These are phyloP conservation scores for Glareola pratincola DNA, from an alignment of 2,113 vertebrate genomes.

Conservation along the genomic window DNA sequence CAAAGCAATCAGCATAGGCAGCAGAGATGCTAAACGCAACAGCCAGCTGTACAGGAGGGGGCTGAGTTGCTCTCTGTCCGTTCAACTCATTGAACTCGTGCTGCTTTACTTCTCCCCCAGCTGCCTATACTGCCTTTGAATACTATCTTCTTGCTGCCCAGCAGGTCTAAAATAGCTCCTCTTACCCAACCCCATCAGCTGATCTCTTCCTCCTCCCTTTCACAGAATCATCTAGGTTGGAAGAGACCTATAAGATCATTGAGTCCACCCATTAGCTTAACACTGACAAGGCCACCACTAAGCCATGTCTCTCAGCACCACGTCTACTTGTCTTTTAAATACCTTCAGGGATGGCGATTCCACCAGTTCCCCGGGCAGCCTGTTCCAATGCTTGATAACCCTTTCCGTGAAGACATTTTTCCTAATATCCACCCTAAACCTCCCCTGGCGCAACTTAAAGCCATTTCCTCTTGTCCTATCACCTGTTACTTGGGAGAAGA, in stretches of 20 bases:
- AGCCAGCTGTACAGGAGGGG: not conserved
- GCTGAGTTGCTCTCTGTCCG: not conserved
- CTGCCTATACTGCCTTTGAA: not conserved
- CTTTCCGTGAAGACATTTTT: not conserved
- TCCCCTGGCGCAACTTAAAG: not conserved
- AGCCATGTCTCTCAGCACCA: not conserved
- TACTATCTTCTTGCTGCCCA: not conserved
- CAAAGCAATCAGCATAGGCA: not conserved
- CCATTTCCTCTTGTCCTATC: not conserved
- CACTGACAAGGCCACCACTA: not conserved
- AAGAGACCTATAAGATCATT: not conserved
- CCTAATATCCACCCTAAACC: not conserved
- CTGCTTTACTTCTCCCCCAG: not conserved
- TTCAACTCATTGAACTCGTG: not conserved
- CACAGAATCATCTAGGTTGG: not conserved
- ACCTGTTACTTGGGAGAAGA: not conserved
- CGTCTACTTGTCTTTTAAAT: not conserved
- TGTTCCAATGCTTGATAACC: not conserved
- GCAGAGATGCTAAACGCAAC: not conserved
- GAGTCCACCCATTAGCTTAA: not conserved
- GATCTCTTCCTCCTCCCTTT: not conserved
- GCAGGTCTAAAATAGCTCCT: not conserved
- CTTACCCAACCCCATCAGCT: fast-evolving
- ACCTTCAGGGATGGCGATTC: not conserved
- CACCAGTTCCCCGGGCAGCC: not conserved